Conservation (phyloP, 2,113 vertebrate genomes). For the Apodemus sylvaticus region DNA sequence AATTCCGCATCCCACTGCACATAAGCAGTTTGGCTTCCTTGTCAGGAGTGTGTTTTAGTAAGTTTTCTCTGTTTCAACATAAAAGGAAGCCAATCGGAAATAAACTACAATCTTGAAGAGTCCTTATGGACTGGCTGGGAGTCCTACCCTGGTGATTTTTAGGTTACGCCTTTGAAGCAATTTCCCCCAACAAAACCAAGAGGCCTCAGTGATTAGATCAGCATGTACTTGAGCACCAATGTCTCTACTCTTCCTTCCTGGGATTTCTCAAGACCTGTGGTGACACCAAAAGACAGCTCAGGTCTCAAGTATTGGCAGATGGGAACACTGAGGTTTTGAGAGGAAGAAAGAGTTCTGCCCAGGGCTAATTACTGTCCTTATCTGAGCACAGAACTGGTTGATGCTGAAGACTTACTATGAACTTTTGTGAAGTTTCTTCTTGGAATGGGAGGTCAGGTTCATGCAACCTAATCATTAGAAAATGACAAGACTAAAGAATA, state of each 20-base stretch:
- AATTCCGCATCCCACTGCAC: background rate
- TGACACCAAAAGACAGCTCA: background rate
- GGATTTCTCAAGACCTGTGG: background rate
- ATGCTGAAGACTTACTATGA: constrained; percentile 3
- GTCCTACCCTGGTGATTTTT: constrained; percentile 42
- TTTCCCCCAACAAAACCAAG: constrained; percentile 21
- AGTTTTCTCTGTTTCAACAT: constrained; percentile 52
- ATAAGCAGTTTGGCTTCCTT: constrained; percentile 34
- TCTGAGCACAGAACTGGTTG: constrained; percentile 2
- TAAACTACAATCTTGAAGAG: constrained; percentile 45
- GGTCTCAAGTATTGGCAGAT: background rate
- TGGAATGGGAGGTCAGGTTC: background rate
- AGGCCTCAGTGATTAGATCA: background rate
- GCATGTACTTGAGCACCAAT: background rate
- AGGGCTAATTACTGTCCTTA: background rate
- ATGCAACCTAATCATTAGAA: background rate
- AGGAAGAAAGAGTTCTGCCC: background rate
- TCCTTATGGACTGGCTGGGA: constrained; percentile 20
- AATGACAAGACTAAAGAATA: background rate
- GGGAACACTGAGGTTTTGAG: background rate
- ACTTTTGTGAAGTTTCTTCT: background rate
- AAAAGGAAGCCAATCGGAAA: constrained; percentile 61
- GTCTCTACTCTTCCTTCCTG: background rate
- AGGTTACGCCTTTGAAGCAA: constrained; percentile 20
- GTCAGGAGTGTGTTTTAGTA: constrained; percentile 43